Evolutionary conservation across 1,140 invertebrate genomes (phyloP).

Genomic region (Pristionchus pacificus): DNA sequence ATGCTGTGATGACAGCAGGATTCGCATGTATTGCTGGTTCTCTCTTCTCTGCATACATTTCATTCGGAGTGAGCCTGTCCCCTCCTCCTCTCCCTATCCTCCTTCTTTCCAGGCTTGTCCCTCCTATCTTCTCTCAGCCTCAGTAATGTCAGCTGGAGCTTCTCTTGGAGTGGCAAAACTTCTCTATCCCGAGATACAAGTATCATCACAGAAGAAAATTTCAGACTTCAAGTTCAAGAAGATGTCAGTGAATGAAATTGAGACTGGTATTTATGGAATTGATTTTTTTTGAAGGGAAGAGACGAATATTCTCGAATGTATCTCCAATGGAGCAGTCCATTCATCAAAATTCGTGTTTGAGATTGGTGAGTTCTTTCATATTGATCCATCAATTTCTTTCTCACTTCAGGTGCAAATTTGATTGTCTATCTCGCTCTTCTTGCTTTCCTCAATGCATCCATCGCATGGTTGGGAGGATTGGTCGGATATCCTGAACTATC

Average conservation of each 20-base stretch:
- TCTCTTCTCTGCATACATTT: conserved; percentile 83
- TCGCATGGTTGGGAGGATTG: conserved; percentile 74
- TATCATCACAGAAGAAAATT: conserved; percentile 65
- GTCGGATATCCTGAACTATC: conserved; percentile 64
- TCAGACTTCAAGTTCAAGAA: conserved; percentile 46
- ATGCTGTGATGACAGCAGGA: conserved; percentile 85
- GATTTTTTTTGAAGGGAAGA: conserved; percentile 67
- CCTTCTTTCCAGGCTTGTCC: not conserved
- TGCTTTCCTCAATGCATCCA: conserved; percentile 74
- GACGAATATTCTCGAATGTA: conserved; percentile 78
- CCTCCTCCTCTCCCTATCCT: conserved; percentile 57
- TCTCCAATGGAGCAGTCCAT: conserved; percentile 76
- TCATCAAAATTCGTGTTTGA: conserved; percentile 77
- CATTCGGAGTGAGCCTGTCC: conserved; percentile 78
- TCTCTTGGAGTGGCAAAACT: conserved; percentile 52
- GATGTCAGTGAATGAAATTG: conserved; percentile 37
- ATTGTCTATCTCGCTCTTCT: conserved; percentile 84
- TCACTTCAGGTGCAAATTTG: conserved; percentile 74
- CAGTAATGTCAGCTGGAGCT: conserved; percentile 52
- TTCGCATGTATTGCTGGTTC: conserved; percentile 91
- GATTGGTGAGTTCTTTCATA: conserved; percentile 67
- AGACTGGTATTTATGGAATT: not conserved
- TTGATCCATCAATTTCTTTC: too few species aligned
- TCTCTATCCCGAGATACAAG: conserved; percentile 66
- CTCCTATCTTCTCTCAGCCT: conserved; percentile 38